phyloP scores from a whole-genome alignment of 2,888 invertebrate genomes.

The Pollenia amentaria region DNA sequence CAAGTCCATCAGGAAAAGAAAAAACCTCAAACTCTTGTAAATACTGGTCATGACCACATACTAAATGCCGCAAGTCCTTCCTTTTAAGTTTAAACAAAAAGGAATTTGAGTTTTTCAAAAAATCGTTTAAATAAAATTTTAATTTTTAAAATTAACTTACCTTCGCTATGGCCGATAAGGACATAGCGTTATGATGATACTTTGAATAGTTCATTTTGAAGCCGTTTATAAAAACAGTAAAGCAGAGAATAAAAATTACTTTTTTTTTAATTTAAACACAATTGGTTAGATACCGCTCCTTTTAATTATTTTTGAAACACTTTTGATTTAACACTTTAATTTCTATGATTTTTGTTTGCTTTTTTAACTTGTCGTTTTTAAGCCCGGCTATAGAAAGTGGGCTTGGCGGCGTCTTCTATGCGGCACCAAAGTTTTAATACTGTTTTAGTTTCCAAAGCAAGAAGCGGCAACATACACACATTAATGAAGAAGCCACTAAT shows the following conservation, averaged over 20 bases:
- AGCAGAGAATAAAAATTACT: background rate
- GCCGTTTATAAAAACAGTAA: constrained; percentile 79
- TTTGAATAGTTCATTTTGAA: constrained; percentile 88
- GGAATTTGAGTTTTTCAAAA: background rate
- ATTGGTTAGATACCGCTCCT: background rate
- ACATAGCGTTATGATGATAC: constrained; percentile 88
- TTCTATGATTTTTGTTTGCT: constrained; percentile 43
- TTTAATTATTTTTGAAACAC: background rate
- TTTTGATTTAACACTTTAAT: constrained; percentile 6
- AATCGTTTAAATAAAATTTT: background rate
- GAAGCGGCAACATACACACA: constrained; percentile 29
- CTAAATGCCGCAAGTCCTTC: constrained; percentile 41
- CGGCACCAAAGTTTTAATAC: constrained; percentile 49
- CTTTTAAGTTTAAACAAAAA: background rate
- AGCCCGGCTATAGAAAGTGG: constrained; percentile 16
- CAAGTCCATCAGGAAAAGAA: constrained; percentile 35
- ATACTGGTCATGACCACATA: constrained; percentile 59
- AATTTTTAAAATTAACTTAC: constrained; percentile 83
- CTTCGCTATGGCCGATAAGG: constrained; percentile 88
- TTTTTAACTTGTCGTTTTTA: constrained; percentile 33
- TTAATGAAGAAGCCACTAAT: constrained; percentile 63
- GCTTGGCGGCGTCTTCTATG: constrained; percentile 70
- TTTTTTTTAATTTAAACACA: background rate
- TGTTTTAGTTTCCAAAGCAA: constrained; percentile 55
- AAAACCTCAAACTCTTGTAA: constrained; percentile 61